A percentile compares a stretch with the other conserved stretches of the same genome.
Evolutionary conservation across 53 echinoderm and acorn worm genomes (phyloP).

Genomic region (Actinopyga echinites): DNA sequence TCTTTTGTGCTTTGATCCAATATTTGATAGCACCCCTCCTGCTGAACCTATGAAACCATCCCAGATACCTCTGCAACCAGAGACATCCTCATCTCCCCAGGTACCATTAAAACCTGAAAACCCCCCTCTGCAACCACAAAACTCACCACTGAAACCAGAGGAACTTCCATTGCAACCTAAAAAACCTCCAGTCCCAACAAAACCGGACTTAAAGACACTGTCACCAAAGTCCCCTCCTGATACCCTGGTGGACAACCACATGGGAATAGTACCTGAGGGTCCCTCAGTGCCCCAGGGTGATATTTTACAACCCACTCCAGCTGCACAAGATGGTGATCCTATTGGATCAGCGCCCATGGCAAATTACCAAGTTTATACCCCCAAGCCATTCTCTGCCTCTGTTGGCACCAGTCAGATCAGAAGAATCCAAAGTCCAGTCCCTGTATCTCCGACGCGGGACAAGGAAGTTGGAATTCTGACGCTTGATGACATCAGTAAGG

Average conservation of each 20-base stretch:
- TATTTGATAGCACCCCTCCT: slow-evolving; percentile 56
- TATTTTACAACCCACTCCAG: slow-evolving; percentile 17
- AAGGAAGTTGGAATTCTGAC: slow-evolving; percentile 43
- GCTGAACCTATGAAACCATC: slow-evolving; percentile 41
- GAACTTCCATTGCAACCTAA: not conserved
- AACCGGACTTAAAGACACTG: slow-evolving; percentile 15
- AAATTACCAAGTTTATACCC: slow-evolving; percentile 16
- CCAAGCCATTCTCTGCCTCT: slow-evolving; percentile 70
- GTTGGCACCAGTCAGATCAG: slow-evolving; percentile 59
- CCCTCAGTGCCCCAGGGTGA: slow-evolving; percentile 43
- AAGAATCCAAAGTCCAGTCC: slow-evolving; percentile 73
- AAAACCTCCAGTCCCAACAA: slow-evolving; percentile 47
- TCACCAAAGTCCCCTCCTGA: not conserved
- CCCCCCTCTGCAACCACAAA: not conserved
- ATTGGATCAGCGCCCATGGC: too few species aligned
- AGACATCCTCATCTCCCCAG: not conserved
- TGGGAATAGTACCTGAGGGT: not conserved
- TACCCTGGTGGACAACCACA: not conserved
- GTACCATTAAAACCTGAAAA: not conserved
- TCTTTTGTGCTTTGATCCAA: slow-evolving; percentile 82
- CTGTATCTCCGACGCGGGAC: slow-evolving; percentile 29
- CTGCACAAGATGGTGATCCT: too few species aligned
- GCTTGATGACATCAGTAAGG: slow-evolving; percentile 57
- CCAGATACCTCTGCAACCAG: not conserved
- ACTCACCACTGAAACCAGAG: not conserved